Evolutionary conservation across 2,888 invertebrate genomes (phyloP), one percentile per base, ranked within the genome.

Genomic region (Philonicus albiceps): DNA sequence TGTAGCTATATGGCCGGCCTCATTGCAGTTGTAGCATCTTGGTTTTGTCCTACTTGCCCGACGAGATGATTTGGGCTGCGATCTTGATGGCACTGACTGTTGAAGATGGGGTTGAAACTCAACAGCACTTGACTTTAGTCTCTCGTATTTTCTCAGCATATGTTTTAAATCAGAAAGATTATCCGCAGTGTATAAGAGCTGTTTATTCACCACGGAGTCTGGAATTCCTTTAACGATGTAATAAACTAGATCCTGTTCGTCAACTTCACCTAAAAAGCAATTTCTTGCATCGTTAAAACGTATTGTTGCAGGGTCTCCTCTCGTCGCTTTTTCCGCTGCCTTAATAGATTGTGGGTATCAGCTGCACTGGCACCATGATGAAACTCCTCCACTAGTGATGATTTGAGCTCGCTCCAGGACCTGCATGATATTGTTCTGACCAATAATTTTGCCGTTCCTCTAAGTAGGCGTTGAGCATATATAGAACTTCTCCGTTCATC

Each of bases 301-400:
- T 87, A 87, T 55, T 87, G 87, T n/a, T 86, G 86, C n/a, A 86
- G 11, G 43, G 83, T 88, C 78, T 88, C 87, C 22, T 87, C 86
- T 11, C 64, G 74, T 11, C 73, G 37, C 53, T 78, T 86, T 37
- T 86, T 88, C 16, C 87, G 85, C 16, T 55, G 37, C 64, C 75
- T 43, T 16, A 86, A 84, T 49, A 74, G 19, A 40, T 85, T 85
- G 31, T 86, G 86, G 34, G 86, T 86, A 72, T 86, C 86, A 53
- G 40, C 40, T 40, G 40, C 40, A 40, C 40, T 40, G 40, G 40
- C 40, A 40, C 11, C 40, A 40, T 40, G 40, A 40, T 40, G 40
- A 40, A 40, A 40, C 6, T 11, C 40, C 40, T 40, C 40, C 40
- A 40, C 1, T 40, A 40, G 40, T 40, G 40, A 40, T 40, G 11